Conservation (phyloP, 2,888 invertebrate species). For the Andrena hattorfiana region DNA sequence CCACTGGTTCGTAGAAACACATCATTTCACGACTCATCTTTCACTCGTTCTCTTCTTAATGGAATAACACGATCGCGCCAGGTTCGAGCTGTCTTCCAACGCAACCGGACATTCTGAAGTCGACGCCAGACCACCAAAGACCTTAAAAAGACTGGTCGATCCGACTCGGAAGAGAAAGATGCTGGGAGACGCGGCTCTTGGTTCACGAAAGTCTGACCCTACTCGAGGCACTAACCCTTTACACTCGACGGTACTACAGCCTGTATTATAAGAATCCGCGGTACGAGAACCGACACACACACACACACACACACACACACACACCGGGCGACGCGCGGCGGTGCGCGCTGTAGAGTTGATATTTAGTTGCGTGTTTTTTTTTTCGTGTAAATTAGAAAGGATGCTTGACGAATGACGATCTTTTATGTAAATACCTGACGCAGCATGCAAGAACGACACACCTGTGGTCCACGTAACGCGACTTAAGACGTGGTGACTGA, state of each 20-base stretch:
- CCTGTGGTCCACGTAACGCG: constrained; percentile 53
- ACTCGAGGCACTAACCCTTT: constrained; percentile 69
- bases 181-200: constrained; percentile 41
- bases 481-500: constrained; percentile 61
- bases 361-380: constrained; percentile 54
- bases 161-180: constrained; percentile 50
- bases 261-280: constrained; percentile 61
- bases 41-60: not conserved
- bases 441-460: constrained; percentile 36
- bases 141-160: constrained; percentile 77
- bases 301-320: constrained; percentile 25
- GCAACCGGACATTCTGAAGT: constrained; percentile 94
- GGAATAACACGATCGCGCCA: constrained; percentile 58
- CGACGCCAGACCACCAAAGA: constrained; percentile 93
- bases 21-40: not conserved
- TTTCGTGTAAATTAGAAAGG: constrained; percentile 67
- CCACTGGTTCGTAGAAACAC: constrained; percentile 78
- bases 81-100: constrained; percentile 86
- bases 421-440: constrained; percentile 66
- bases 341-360: constrained; percentile 49
- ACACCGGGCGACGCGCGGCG: constrained; percentile 30
- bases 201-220: constrained; percentile 57
- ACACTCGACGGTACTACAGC: constrained; percentile 69
- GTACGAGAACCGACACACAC: constrained; percentile 10
- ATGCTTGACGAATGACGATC: constrained; percentile 57